Percentiles rank a stretch among this genome's conserved stretches.
These are phyloP conservation scores for Eutrigla gurnardus DNA, from an alignment of 2,797 vertebrate species.

Conservation along the genomic window DNA sequence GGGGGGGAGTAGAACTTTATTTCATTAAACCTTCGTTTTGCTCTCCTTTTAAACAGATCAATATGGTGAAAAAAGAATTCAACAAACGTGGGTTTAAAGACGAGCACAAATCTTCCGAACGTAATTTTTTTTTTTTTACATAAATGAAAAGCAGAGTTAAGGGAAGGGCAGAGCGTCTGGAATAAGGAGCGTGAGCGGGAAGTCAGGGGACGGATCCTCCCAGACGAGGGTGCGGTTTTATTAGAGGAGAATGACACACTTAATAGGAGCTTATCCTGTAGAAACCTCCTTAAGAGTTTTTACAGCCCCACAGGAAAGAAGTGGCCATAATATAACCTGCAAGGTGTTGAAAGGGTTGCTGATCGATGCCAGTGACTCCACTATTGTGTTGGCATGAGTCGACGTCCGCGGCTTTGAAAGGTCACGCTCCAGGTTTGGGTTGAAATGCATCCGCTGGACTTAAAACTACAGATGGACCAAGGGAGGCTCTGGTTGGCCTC, in stretches of 20 bases:
- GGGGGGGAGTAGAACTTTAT: conserved; percentile 43
- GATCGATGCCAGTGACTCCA: conserved; percentile 9
- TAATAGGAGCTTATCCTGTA: conserved; percentile 43
- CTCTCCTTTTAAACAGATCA: conserved; percentile 4
- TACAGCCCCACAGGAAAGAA: conserved; percentile 30
- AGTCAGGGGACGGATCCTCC: conserved; percentile 25
- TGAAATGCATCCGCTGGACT: too few species aligned
- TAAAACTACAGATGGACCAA: neutral
- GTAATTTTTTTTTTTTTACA: neutral
- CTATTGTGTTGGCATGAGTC: neutral
- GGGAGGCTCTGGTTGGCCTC: neutral
- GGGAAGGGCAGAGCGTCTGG: conserved; percentile 2
- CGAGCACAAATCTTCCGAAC: neutral
- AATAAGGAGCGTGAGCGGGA: conserved; percentile 3
- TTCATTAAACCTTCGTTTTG: conserved; percentile 44
- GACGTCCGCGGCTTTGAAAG: conserved; percentile 25
- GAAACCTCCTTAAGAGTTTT: conserved; percentile 41
- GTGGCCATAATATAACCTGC: conserved; percentile 4
- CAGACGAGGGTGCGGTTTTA: conserved; percentile 63
- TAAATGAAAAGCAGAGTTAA: conserved; percentile 15
- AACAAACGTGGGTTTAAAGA: conserved; percentile 2
- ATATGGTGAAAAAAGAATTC: conserved; percentile 16
- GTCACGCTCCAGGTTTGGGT: neutral
- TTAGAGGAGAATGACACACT: conserved; percentile 54
- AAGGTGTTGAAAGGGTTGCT: conserved; percentile 27